Evolutionary conservation across 2,797 vertebrate species (phyloP).

Genomic region (Chelidonichthys spinosus): DNA sequence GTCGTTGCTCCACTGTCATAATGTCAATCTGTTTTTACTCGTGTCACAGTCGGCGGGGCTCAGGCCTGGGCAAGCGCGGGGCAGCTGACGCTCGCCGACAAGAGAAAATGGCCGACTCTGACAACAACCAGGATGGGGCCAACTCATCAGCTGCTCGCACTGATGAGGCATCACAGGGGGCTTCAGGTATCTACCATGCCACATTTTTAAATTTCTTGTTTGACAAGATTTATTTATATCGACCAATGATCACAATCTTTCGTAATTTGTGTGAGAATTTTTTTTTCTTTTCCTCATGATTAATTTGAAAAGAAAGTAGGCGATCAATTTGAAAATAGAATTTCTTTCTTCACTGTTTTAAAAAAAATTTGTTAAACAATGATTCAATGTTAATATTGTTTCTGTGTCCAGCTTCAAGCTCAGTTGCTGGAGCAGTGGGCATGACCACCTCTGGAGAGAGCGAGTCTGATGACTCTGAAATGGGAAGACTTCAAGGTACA

Average conservation of each 20-base stretch:
- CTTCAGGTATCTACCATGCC: constrained; percentile 88
- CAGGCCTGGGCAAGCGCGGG: constrained; percentile 99
- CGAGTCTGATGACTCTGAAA: constrained; percentile 99
- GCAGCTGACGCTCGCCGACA: constrained; percentile 99
- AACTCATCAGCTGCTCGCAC: constrained; percentile 95
- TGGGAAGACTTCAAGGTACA: constrained; percentile 98
- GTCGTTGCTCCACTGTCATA: constrained; percentile 6
- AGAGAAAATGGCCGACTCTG: constrained; percentile 99
- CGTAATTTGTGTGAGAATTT: background rate
- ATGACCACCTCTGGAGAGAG: constrained; percentile 99
- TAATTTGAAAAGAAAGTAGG: background rate
- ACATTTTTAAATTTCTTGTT: background rate
- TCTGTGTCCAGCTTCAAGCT: constrained; percentile 92
- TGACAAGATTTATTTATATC: background rate
- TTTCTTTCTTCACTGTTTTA: background rate
- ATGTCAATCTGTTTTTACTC: background rate
- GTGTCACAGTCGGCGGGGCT: constrained; percentile 95
- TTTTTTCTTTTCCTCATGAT: background rate
- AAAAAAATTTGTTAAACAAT: background rate
- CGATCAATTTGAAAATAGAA: background rate
- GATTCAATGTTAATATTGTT: background rate
- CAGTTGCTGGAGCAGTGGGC: constrained; percentile 97
- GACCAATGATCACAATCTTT: background rate
- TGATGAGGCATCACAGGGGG: constrained; percentile 96
- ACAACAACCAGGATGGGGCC: constrained; percentile 97